A percentile compares a stretch with the other conserved stretches of the same genome.
Conservation (phyloP, 2,888 invertebrate species). For the Ariolimax columbianus region DNA sequence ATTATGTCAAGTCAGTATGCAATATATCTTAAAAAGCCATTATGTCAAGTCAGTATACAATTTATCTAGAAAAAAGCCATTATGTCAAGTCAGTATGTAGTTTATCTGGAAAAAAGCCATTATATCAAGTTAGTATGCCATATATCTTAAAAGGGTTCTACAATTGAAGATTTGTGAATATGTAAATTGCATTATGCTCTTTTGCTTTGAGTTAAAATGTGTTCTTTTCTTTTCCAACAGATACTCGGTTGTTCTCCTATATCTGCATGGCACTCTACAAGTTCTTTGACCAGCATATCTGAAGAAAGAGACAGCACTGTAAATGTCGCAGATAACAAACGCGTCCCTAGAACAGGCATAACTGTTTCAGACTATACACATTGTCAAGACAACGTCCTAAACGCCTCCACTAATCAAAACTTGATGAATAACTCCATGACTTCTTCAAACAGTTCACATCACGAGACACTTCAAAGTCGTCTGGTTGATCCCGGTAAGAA, state of each 20-base stretch:
- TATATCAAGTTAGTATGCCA: too few relatives aligned
- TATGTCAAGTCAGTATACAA: too few relatives aligned
- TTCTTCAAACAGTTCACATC: not conserved
- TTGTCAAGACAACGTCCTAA: not conserved
- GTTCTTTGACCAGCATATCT: conserved; percentile 36
- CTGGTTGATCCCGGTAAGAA: too few relatives aligned
- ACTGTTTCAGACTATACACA: not conserved
- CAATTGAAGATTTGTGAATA: too few relatives aligned
- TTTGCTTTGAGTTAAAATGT: conserved; percentile 2
- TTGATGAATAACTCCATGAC: not conserved
- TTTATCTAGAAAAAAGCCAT: too few relatives aligned
- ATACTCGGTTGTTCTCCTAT: not conserved
- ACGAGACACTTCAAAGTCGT: not conserved
- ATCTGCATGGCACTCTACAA: conserved; percentile 22
- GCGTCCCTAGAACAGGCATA: not conserved
- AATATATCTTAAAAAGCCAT: too few relatives aligned
- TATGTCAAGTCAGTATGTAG: too few relatives aligned
- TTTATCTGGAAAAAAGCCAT: too few relatives aligned
- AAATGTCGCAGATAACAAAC: not conserved
- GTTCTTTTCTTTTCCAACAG: not conserved
- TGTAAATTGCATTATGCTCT: not conserved
- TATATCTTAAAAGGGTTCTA: too few relatives aligned
- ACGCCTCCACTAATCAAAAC: not conserved
- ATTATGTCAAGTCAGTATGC: too few relatives aligned
- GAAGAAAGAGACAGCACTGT: conserved; percentile 26